Base-by-base conservation (phyloP, 2,888 invertebrate genomes). In the Patella depressa region DNA sequence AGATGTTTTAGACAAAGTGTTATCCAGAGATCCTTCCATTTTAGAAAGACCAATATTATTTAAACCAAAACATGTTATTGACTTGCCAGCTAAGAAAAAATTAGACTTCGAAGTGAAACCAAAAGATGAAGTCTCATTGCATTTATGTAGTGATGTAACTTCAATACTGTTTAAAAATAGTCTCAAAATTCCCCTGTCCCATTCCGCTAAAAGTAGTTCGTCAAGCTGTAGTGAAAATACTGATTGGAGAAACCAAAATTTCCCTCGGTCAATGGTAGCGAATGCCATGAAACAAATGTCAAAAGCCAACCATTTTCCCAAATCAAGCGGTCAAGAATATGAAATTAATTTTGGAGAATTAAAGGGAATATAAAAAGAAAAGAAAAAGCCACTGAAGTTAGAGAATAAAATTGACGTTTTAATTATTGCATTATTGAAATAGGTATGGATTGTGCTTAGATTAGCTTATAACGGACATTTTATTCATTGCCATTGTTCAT, bases 21-120 rank as follows among this genome's bases (percentile, higher is more conserved):
- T 88, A 74, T 78, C 83, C 9, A 78, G 80, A 72, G 88, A 88
- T 75, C 83, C 85, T 29, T 82, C 85, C 15, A 24, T 81, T n/a
- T 57, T 74, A 55, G 87, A 89, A 53, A 79, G 90, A 53, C 89
- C 89, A 5, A 83, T 90, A 34, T 74, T 90, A 71, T 90, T 88
- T 75, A 90, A 89, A 82, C 85, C 88, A 4, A 85, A 84, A 76
- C 88, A 89, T 77, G 89, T 91, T 54, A 77, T 80, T 57, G 91
- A 91, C 80, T 85, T 89, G 7, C 87, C 86, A 74, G 85, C 84
- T 24, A 89, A 88, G 81, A 87, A 88, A 78, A 88, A 89, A 75
- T 89, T 86, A 78, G 83, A 83, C 5, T 79, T 81, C 45, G 88
- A 88, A 3, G 78, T 82, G 2, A 84, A 81, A 71, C 88, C 87